A percentile compares a stretch with the other conserved stretches of the same genome.
phyloP scores from a whole-genome alignment of 2,113 vertebrate genomes.

The Cyphomyrus plagiostoma region DNA sequence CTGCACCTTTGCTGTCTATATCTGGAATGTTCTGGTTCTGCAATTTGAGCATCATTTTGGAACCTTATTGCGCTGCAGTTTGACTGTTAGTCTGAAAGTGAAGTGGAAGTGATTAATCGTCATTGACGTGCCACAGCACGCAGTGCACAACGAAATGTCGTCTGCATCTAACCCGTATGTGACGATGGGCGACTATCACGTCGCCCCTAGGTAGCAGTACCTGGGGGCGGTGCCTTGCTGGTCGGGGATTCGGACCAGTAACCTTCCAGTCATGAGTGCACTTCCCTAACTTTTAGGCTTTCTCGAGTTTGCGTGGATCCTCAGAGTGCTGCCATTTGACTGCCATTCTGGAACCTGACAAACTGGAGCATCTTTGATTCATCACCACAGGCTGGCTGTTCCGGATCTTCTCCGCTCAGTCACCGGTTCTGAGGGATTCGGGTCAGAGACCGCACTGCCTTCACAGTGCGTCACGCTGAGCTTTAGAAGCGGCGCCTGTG shows the following conservation, averaged over 20 bases:
- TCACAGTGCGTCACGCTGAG: background rate
- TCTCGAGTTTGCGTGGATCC: background rate
- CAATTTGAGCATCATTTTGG: background rate
- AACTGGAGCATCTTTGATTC: conserved; percentile 1
- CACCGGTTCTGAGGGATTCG: background rate
- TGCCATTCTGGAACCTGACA: background rate
- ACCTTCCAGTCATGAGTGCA: no score
- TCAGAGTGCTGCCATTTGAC: background rate
- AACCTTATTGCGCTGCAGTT: background rate
- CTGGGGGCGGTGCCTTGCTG: no score
- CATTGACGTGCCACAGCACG: no score
- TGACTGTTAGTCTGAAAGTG: background rate
- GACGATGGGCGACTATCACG: no score
- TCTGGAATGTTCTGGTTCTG: background rate
- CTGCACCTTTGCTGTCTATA: background rate
- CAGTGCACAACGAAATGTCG: no score
- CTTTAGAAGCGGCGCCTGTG: background rate
- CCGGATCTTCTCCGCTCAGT: background rate
- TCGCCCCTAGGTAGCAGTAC: no score
- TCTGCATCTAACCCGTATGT: no score
- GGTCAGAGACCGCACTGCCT: background rate
- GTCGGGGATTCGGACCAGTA: no score
- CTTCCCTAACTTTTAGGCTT: no score
- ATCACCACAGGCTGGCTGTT: background rate
- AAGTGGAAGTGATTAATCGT: no score